A percentile compares a stretch with the other conserved stretches of the same genome.
Conservation (phyloP, 2,797 vertebrate species). For the Alosa sapidissima region DNA sequence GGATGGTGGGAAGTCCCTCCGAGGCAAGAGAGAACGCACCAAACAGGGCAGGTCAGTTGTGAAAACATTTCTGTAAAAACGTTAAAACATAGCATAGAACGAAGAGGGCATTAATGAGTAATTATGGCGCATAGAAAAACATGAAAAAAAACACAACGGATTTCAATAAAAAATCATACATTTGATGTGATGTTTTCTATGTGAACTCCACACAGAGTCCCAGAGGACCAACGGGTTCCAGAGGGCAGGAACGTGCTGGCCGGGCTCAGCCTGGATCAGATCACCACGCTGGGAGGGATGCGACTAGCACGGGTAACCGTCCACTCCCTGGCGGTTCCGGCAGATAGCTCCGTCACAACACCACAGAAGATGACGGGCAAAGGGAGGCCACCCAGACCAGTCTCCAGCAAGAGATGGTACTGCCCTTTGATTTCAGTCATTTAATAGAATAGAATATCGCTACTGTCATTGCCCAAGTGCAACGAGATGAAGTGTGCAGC, state of each 20-base stretch:
- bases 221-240: slow-evolving; percentile 36
- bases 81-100: not conserved
- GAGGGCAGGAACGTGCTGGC: slow-evolving; percentile 25
- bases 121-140: too few relatives aligned
- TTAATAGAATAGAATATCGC: too few relatives aligned
- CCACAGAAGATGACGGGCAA: slow-evolving; percentile 62
- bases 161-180: not conserved
- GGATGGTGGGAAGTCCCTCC: not conserved
- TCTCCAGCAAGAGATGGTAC: slow-evolving; percentile 79
- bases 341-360: slow-evolving; percentile 55
- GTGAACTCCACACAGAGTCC: not conserved
- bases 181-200: not conserved
- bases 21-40: slow-evolving; percentile 44
- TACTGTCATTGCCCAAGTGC: too few relatives aligned
- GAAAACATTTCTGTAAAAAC: not conserved
- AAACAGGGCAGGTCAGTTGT: slow-evolving; percentile 55
- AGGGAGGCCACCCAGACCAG: slow-evolving; percentile 78
- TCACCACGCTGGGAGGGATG: slow-evolving; percentile 75
- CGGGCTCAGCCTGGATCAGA: slow-evolving; percentile 70
- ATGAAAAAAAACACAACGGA: not conserved
- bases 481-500: too few relatives aligned
- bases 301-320: slow-evolving; percentile 77
- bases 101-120: too few relatives aligned
- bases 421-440: not conserved
- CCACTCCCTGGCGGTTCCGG: slow-evolving; percentile 74